Percentiles rank a stretch among this genome's conserved stretches.
Conservation (phyloP, 1,140 invertebrate genomes). For the Periplaneta americana region DNA sequence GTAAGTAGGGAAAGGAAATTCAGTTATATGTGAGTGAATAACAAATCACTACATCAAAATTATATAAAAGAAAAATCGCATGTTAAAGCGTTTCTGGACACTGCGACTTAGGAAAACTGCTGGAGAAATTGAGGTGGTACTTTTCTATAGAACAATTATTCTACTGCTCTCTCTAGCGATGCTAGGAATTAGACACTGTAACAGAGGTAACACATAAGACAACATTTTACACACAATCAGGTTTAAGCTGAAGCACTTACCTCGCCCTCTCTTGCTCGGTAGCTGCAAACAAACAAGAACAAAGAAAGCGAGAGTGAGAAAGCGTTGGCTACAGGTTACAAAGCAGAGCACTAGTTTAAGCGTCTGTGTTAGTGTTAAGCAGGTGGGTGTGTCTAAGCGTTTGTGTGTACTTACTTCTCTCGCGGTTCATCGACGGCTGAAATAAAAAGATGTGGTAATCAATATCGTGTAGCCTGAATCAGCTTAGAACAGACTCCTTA, state of each 20-base stretch:
- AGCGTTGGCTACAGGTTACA: not conserved
- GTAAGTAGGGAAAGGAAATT: too few relatives aligned
- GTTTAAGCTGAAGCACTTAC: too few relatives aligned
- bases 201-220: too few relatives aligned
- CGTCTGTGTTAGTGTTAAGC: not conserved
- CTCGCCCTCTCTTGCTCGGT: not conserved
- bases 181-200: too few relatives aligned
- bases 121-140: too few relatives aligned
- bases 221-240: too few relatives aligned
- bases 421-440: constrained; percentile 76
- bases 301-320: not conserved
- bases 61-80: too few relatives aligned
- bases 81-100: not conserved
- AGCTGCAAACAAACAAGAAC: not conserved
- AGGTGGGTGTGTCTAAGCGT: not conserved
- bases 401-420: constrained; percentile 64
- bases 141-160: too few relatives aligned
- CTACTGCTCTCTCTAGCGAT: too few relatives aligned
- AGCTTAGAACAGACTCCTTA: too few relatives aligned
- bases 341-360: not conserved
- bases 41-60: too few relatives aligned
- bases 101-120: not conserved
- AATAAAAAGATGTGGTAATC: constrained; percentile 35
- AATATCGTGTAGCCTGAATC: not conserved
- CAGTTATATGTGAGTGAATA: too few relatives aligned